Percentiles rank a stretch among this genome's conserved stretches.
Conservation (phyloP, 1,140 invertebrate genomes). For the Ostrea edulis region DNA sequence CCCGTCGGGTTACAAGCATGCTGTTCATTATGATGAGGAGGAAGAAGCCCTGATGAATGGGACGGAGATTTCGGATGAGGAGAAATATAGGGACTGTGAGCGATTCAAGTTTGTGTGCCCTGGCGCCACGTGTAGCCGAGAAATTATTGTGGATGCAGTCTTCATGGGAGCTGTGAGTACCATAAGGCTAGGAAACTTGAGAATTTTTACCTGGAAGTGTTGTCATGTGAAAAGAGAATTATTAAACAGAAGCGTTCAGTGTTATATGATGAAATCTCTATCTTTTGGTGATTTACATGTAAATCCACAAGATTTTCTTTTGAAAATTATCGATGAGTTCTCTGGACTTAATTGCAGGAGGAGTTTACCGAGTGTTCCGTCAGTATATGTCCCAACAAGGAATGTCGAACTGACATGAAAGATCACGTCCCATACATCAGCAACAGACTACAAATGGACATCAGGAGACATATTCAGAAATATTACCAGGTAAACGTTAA, state of each 20-base stretch:
- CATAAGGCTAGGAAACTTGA: too few species aligned
- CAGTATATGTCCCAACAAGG: slow-evolving; percentile 68
- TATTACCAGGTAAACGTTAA: slow-evolving; percentile 85
- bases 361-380: slow-evolving; percentile 3
- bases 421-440: slow-evolving; percentile 85
- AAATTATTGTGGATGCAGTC: slow-evolving; percentile 78
- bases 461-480: slow-evolving; percentile 85
- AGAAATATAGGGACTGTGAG: slow-evolving; percentile 89
- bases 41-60: slow-evolving; percentile 81
- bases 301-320: too few species aligned
- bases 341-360: not conserved
- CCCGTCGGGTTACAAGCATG: slow-evolving; percentile 79
- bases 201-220: too few species aligned
- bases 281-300: too few species aligned
- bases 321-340: not conserved
- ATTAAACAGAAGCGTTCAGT: too few species aligned
- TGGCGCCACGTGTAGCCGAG: slow-evolving; percentile 75
- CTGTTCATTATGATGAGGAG: slow-evolving; percentile 79
- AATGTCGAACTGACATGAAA: slow-evolving; percentile 81
- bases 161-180: slow-evolving; percentile 74
- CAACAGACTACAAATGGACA: slow-evolving; percentile 86
- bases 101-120: slow-evolving; percentile 78
- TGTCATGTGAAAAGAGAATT: too few species aligned
- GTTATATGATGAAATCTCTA: too few species aligned
- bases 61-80: slow-evolving; percentile 82